Evolutionary conservation across 2,113 vertebrate species (phyloP), one percentile per base, ranked within the genome.

Genomic region (Monopterus albus): DNA sequence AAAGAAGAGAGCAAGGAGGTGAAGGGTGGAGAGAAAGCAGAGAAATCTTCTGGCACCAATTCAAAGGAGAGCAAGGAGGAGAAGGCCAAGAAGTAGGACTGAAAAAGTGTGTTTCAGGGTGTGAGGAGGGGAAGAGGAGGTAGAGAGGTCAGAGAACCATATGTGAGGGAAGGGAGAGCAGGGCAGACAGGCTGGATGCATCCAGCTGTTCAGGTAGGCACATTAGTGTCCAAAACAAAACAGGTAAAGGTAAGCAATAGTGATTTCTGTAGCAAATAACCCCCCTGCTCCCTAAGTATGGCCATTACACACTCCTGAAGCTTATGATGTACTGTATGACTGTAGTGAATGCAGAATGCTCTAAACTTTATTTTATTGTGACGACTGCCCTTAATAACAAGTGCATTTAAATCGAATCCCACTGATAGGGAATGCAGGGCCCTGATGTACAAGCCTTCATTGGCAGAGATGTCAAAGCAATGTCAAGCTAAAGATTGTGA

Each of bases 351-450:
- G 87, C 95, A 72, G 89, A 94, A 94, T 90, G 89, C 94, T 93
- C 68, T 75, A 79, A 63, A 69, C 81, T 64, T 84, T 71, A 85
- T 91, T 90, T 92, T 94, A 95, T 92, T 94, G 89, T 92, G 89
- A 91, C 70, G 66, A 67, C 88, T 91, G 90, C 88, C 92, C 86
- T 80, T n/a, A 74, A 83, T 91, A 86, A 75, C 91, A 97, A 96
- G 96, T 96, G 95, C 95, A 96, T 96, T 96, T 93, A 95, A 92
- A 90, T 84, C 45, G 52, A 73, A 68, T 82, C 81, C 77, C 7
- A 17, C 71, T 78, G 74, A 74, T n/a, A 26, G 15, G 74, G 72
- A 52, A 43, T 9, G 72, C 69, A 74, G 74, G 40, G 72, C 58
- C 62, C 70, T 72, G 79, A 69, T 82, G 76, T 60, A 56, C 38